Base-by-base conservation (phyloP, 2,797 vertebrate genomes). In the Phalanger gymnotis region DNA sequence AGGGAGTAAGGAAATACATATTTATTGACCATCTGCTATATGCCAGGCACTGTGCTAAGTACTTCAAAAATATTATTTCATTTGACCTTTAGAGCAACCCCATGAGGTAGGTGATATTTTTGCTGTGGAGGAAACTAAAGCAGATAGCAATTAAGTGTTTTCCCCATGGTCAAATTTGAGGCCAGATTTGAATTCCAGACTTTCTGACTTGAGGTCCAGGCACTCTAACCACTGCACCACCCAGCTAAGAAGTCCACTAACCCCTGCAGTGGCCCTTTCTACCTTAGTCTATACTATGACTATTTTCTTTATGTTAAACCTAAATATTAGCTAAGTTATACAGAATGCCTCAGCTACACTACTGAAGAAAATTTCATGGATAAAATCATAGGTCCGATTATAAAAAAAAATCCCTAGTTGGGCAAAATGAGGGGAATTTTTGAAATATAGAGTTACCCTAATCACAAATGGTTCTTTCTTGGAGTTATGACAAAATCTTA, bases 381-480 rank as follows among this genome's bases (percentile, higher is more conserved):
- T 47, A 10, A 87, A 87, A 87, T 87, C 7, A 47, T 51, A 12
- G 40, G 22, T 4, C 40, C 73, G 51, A 51, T 10, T 47, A 73
- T 40, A 73, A 73, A 81, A 81, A 66, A 34, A 34, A 81, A 81
- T 25, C 7, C 14, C 5, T 54, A 90, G 58, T 81, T 28, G 81
- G 57, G 94, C 61, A 90, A 92, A 58, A 58, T 95, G 22, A 93
- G 10, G n/a, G 7, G 16, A 81, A 87, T 90, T 0, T 93, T 92
- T 94, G 34, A 90, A 92, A 94, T 95, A 94, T 87, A 90, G 4
- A 73, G 11, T 92, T 87, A 13, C 14, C 12, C 30, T 95, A 93
- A 73, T 93, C 51, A 92, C 92, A 93, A 95, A 89, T 91, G 52
- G 87, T 57, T 53, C 47, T 61, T 87, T 27, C 3, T 28, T 56